phyloP scores from a whole-genome alignment of 1,140 invertebrate genomes.

The Streblospio benedicti region DNA sequence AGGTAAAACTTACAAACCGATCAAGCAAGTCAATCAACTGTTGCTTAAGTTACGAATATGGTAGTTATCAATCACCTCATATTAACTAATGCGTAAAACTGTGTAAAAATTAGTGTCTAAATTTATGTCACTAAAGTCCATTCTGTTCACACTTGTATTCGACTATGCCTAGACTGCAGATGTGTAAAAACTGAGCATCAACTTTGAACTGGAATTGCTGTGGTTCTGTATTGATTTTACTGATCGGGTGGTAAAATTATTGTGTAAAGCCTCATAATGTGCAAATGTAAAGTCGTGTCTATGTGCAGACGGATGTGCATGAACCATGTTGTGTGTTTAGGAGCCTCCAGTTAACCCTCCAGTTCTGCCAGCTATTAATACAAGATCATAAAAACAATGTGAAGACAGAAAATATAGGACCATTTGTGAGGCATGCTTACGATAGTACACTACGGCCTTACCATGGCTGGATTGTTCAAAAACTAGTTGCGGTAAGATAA shows the following conservation, averaged over 20 bases:
- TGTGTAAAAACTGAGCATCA: not conserved
- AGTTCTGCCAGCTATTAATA: not conserved
- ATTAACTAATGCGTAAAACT: not conserved
- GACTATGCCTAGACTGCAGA: not conserved
- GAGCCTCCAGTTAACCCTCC: not conserved
- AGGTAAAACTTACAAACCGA: not conserved
- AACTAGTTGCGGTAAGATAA: not conserved
- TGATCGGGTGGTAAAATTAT: not conserved
- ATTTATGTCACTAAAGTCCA: not conserved
- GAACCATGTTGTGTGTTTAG: not conserved
- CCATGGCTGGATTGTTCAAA: constrained; percentile 3
- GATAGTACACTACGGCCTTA: not conserved
- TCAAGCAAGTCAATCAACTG: not conserved
- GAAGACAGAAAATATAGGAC: constrained; percentile 4
- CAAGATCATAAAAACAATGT: not conserved
- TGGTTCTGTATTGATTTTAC: not conserved
- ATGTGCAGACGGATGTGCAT: no score
- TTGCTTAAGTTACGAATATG: not conserved
- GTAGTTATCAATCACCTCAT: not conserved
- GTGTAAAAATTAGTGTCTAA: not conserved
- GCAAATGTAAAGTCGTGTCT: no score
- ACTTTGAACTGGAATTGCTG: not conserved
- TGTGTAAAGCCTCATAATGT: not conserved
- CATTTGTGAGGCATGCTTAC: not conserved
- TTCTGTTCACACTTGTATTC: not conserved